phyloP scores from a whole-genome alignment of 2,113 vertebrate species.

The Gracilinanus agilis region DNA sequence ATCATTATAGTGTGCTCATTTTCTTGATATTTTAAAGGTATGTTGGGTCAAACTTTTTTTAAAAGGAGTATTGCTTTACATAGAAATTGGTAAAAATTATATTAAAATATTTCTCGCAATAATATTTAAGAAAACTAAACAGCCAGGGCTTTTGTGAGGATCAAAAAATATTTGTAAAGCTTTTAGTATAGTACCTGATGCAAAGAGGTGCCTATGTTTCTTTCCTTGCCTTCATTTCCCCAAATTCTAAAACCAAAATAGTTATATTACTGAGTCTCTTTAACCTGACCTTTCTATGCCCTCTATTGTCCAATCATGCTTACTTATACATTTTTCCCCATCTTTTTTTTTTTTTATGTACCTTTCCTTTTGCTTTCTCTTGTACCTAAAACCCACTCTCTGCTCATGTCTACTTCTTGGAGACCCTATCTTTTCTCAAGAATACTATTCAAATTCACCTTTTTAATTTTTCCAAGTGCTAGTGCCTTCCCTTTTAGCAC shows the following conservation, averaged over 20 bases:
- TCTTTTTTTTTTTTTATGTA: not conserved
- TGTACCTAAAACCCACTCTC: not conserved
- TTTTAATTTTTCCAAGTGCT: not conserved
- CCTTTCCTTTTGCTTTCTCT: not conserved
- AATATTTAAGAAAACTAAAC: not conserved
- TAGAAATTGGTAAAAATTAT: slow-evolving; percentile 34
- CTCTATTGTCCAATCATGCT: not conserved
- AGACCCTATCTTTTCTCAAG: not conserved
- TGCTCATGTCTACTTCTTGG: not conserved
- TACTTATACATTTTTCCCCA: not conserved
- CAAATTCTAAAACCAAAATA: not conserved
- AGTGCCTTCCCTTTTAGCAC: not conserved
- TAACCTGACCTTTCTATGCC: not conserved
- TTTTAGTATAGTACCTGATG: slow-evolving; percentile 30
- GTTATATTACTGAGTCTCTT: not conserved
- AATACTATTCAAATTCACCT: not conserved
- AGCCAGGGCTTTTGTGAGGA: slow-evolving; percentile 26
- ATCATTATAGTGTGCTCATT: slow-evolving; percentile 45
- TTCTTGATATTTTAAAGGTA: slow-evolving; percentile 48
- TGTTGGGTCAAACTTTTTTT: slow-evolving; percentile 32
- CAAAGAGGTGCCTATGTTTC: slow-evolving; percentile 39
- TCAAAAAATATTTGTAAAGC: slow-evolving; percentile 17
- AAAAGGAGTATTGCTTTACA: not conserved
- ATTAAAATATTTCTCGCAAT: not conserved
- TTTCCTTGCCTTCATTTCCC: not conserved